Evolutionary conservation across 2,888 invertebrate genomes (phyloP), one percentile per base, ranked within the genome.

Genomic region (Calameuta filiformis): DNA sequence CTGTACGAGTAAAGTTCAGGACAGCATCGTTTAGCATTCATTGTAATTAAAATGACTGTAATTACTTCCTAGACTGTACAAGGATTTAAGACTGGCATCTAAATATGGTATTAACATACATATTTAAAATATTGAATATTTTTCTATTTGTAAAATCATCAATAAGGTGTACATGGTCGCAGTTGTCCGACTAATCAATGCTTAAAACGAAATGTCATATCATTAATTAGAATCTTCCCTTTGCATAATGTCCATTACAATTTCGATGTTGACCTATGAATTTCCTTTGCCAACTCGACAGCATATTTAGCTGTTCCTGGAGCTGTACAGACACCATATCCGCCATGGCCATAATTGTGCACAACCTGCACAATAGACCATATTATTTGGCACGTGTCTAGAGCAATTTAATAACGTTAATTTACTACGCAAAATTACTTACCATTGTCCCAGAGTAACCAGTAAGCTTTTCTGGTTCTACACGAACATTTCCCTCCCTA

Each of bases 321-420:
- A 9, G 97, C 96, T 68, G 97, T 94, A 80, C 96, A 96, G 0
- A 98, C 96, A 0, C 98, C 98, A 89, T 98, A 98, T 0, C 98
- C 98, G 0, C 98, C 98, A 90, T 98, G 98, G 0, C 98, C 98
- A 89, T 98, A 98, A 91, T 98, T 97, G 90, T 99, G 98, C 11
- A 98, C 95, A 56, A 98, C 74, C 91, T 91, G 79, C 77, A 81
- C 12, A 73, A 69, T n/a, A 0, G 73, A 76, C 80, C 31, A 74
- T 56, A 30, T 15, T 68, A 75, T 30, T 33, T 73, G 40, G 11
- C 73, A 73, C 31, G 73, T 35, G 23, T 35, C 68, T 74, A 69
- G 34, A 23, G 23, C 31, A 31, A 34, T 68, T 79, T 12, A n/a
- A 78, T 78, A 15, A 71, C 9, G 71, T 30, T 40, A 15, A 79